These are phyloP conservation scores for Brachionus calyciflorus DNA, from an alignment of 1,140 invertebrate genomes.

Conservation along the genomic window DNA sequence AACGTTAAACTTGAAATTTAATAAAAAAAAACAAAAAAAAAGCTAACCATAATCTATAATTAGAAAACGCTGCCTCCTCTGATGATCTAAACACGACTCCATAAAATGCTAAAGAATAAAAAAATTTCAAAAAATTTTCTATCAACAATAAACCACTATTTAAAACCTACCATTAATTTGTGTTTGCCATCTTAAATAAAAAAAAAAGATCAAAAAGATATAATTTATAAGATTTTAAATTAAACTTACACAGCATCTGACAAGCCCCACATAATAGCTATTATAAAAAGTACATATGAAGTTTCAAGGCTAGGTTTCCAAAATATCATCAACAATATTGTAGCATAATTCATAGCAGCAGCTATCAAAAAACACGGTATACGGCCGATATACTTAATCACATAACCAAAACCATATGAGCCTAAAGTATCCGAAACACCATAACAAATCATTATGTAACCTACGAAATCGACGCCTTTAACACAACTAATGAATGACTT, in stretches of 20 bases:
- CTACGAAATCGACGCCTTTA: conserved; percentile 81
- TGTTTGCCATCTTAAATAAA: conserved; percentile 73
- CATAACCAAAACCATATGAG: conserved; percentile 79
- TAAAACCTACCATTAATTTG: conserved; percentile 85
- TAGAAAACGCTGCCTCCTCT: conserved; percentile 92
- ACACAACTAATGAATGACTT: conserved; percentile 89
- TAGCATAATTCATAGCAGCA: conserved; percentile 52
- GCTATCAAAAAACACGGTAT: conserved; percentile 77
- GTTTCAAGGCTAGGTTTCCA: conserved; percentile 78
- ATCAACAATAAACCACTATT: no score
- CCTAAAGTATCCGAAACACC: conserved; percentile 83
- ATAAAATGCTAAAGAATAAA: conserved; percentile 71
- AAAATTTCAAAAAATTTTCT: conserved; percentile 50
- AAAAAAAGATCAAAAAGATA: neutral
- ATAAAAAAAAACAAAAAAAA: conserved; percentile 71
- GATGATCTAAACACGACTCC: conserved; percentile 82
- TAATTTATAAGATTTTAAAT: neutral
- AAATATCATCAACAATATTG: conserved; percentile 54
- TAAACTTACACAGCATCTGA: conserved; percentile 72
- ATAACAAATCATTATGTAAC: conserved; percentile 92
- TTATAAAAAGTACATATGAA: conserved; percentile 75
- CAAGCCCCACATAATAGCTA: conserved; percentile 85
- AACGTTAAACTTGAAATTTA: neutral
- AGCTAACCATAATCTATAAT: conserved; percentile 82
- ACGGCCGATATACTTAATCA: conserved; percentile 86